phyloP scores from a whole-genome alignment of 2,888 invertebrate genomes.

The Amphipyra berbera region DNA sequence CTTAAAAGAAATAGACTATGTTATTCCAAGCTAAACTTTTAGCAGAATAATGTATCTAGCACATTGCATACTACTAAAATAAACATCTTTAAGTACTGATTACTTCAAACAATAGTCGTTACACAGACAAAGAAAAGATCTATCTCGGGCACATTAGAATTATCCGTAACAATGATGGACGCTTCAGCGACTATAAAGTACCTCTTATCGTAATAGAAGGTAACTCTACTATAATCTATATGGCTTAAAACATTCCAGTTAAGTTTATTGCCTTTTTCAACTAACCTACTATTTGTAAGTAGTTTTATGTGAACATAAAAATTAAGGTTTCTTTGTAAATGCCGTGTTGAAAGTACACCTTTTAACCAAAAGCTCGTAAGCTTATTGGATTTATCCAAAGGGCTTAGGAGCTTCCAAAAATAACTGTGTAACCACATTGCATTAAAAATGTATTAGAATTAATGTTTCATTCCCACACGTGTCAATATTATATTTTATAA shows the following conservation, averaged over 20 bases:
- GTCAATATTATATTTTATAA: too few relatives aligned
- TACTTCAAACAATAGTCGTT: constrained; percentile 8
- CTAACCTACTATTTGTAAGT: constrained; percentile 49
- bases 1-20: too few relatives aligned
- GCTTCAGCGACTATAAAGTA: constrained; percentile 42
- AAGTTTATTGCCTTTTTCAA: constrained; percentile 51
- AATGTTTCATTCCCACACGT: neutral
- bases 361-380: constrained; percentile 12
- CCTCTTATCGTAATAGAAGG: constrained; percentile 56
- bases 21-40: too few relatives aligned
- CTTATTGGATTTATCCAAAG: neutral
- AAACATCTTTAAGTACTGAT: too few relatives aligned
- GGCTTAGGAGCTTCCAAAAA: neutral
- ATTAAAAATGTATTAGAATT: too few relatives aligned
- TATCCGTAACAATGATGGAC: constrained; percentile 49
- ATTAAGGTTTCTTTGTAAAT: constrained; percentile 48
- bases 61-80: too few relatives aligned
- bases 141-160: constrained; percentile 34
- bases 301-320: constrained; percentile 58
- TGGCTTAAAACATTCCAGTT: constrained; percentile 49
- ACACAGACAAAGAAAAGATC: constrained; percentile 4
- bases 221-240: constrained; percentile 43
- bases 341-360: constrained; percentile 27
- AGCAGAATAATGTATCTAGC: too few relatives aligned
- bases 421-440: neutral